A percentile compares a stretch with the other conserved stretches of the same genome.
Conservation (phyloP, 2,113 vertebrate genomes). For the Noctilio leporinus region DNA sequence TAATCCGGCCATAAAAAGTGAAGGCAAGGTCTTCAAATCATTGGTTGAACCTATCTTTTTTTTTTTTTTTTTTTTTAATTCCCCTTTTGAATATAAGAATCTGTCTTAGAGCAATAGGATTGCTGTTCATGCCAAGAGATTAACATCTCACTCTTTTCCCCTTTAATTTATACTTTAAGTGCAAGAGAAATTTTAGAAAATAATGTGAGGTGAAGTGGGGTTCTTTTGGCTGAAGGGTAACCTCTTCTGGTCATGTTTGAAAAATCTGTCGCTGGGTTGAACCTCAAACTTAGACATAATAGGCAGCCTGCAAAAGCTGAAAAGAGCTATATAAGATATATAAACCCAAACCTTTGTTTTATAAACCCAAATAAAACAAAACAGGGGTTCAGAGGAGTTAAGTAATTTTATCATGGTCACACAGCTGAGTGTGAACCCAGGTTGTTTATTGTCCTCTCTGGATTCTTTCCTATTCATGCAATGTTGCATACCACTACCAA, state of each 20-base stretch:
- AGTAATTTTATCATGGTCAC: slow-evolving; percentile 2
- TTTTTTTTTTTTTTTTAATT: neutral
- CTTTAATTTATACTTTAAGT: neutral
- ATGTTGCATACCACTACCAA: neutral
- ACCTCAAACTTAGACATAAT: neutral
- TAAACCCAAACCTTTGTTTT: neutral
- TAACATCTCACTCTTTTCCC: neutral
- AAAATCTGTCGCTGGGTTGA: neutral
- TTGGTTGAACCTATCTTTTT: neutral
- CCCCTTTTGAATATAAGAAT: neutral
- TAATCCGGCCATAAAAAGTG: neutral
- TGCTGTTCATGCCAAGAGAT: neutral
- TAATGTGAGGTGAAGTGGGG: neutral
- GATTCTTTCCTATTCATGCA: neutral
- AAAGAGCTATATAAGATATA: neutral
- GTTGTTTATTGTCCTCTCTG: neutral
- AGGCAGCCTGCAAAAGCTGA: neutral
- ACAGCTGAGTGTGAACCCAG: neutral
- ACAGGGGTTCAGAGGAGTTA: neutral
- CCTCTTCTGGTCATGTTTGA: neutral
- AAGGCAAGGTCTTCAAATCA: neutral
- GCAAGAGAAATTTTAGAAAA: neutral
- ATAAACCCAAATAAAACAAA: neutral
- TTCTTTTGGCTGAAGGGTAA: neutral
- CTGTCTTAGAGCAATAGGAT: neutral